Conservation (phyloP, 1,140 invertebrate genomes). For the Leptonema lineaticorne region DNA sequence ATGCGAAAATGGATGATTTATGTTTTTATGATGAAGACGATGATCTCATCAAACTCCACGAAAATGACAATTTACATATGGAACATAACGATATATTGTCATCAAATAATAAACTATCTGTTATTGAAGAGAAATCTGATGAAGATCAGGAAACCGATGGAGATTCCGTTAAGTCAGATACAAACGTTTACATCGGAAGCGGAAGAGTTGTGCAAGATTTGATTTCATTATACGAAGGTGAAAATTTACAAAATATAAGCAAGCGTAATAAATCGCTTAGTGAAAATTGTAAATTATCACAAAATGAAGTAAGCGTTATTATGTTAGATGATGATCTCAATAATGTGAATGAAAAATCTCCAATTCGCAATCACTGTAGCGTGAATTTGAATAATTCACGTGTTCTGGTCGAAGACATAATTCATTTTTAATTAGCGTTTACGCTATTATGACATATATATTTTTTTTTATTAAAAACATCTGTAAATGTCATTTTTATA, state of each 20-base stretch:
- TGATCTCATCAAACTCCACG: neutral
- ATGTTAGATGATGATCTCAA: slow-evolving; percentile 29
- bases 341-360: neutral
- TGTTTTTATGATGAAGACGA: slow-evolving; percentile 31
- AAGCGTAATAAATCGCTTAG: neutral
- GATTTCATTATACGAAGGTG: slow-evolving; percentile 33
- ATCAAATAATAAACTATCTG: slow-evolving; percentile 20
- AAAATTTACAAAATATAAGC: neutral
- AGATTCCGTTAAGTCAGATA: slow-evolving; percentile 1
- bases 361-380: neutral
- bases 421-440: slow-evolving; percentile 33
- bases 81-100: slow-evolving; percentile 15
- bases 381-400: neutral
- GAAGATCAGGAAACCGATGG: slow-evolving; percentile 21
- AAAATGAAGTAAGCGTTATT: slow-evolving; percentile 32
- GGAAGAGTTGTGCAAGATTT: slow-evolving; percentile 31
- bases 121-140: slow-evolving; percentile 35
- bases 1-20: neutral
- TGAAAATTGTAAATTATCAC: neutral
- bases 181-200: neutral
- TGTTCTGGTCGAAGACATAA: slow-evolving; percentile 28
- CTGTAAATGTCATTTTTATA: too few relatives aligned
- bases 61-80: slow-evolving; percentile 8
- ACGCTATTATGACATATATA: neutral
- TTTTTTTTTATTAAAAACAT: too few relatives aligned